phyloP scores from a whole-genome alignment of 2,113 vertebrate species.

The Melanotaenia duboulayi region DNA sequence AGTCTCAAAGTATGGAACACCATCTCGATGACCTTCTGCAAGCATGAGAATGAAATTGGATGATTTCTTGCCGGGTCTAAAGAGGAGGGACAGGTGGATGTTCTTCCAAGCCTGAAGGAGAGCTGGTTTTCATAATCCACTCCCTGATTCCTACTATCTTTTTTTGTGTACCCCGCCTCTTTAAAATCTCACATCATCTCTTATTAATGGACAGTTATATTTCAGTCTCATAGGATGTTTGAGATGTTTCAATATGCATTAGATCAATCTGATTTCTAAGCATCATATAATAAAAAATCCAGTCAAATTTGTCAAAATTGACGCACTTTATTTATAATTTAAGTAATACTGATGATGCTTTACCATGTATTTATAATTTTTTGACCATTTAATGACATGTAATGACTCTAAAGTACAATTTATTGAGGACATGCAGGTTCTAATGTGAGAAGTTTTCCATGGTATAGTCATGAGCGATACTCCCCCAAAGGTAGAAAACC shows the following conservation, averaged over 20 bases:
- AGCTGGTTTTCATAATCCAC: constrained; percentile 65
- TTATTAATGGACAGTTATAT: constrained; percentile 69
- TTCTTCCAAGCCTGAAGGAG: constrained; percentile 77
- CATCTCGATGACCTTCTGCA: constrained; percentile 77
- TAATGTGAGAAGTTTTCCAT: constrained; percentile 11
- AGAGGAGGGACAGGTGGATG: constrained; percentile 82
- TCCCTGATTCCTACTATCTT: constrained; percentile 44
- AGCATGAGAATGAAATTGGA: constrained; percentile 76
- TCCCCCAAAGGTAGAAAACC: constrained; percentile 33
- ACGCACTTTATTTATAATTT: constrained; percentile 26
- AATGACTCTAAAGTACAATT: constrained; percentile 24
- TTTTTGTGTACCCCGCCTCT: constrained; percentile 41
- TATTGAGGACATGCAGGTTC: constrained; percentile 5
- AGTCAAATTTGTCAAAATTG: constrained; percentile 25
- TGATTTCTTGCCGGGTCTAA: constrained; percentile 78
- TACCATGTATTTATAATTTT: constrained; percentile 56
- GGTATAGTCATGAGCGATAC: constrained; percentile 3
- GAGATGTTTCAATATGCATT: constrained; percentile 52
- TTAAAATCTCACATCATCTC: constrained; percentile 74
- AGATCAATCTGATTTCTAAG: constrained; percentile 34
- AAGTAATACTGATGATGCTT: constrained; percentile 33
- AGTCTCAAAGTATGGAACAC: constrained; percentile 68
- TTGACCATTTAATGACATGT: constrained; percentile 33
- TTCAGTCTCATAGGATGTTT: constrained; percentile 64
- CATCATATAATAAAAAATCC: constrained; percentile 51